A percentile compares a stretch with the other conserved stretches of the same genome.
Evolutionary conservation across 2,888 invertebrate genomes (phyloP).

Genomic region (Troides helena): DNA sequence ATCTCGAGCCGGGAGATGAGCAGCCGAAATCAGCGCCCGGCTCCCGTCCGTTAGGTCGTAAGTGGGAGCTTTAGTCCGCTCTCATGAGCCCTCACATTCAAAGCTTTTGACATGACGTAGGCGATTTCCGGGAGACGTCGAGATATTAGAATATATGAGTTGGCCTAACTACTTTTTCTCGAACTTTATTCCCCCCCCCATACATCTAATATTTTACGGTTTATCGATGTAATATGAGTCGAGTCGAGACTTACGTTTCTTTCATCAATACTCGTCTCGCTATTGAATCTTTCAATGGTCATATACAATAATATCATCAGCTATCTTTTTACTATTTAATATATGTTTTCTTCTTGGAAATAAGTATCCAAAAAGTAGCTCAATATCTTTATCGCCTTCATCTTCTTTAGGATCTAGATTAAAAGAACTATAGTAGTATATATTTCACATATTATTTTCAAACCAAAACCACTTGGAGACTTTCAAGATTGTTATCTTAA

Average conservation of each 20-base stretch:
- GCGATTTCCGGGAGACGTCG: constrained; percentile 20
- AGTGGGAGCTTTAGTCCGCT: constrained; percentile 24
- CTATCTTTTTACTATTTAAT: too few species aligned
- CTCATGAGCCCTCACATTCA: constrained; percentile 21
- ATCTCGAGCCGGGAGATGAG: constrained; percentile 9
- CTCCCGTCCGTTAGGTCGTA: constrained; percentile 19
- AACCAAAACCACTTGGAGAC: too few species aligned
- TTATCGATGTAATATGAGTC: constrained; percentile 1
- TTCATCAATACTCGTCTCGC: neutral
- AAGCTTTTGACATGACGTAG: constrained; percentile 22
- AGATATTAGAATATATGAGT: constrained; percentile 19
- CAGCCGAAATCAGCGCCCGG: constrained; percentile 11
- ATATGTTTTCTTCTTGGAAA: too few species aligned
- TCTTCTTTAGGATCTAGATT: too few species aligned
- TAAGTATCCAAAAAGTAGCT: too few species aligned
- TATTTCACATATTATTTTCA: too few species aligned
- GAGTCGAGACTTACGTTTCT: neutral
- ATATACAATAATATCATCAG: too few species aligned
- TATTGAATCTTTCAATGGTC: too few species aligned
- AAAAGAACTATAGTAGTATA: too few species aligned
- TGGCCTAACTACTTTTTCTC: constrained; percentile 4
- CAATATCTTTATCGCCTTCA: too few species aligned
- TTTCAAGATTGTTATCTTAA: too few species aligned
- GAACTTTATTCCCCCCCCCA: neutral
- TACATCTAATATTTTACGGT: constrained; percentile 1